Evolutionary conservation across 2,888 invertebrate species (phyloP), one percentile per base, ranked within the genome.

Genomic region (Cistogaster globosa): DNA sequence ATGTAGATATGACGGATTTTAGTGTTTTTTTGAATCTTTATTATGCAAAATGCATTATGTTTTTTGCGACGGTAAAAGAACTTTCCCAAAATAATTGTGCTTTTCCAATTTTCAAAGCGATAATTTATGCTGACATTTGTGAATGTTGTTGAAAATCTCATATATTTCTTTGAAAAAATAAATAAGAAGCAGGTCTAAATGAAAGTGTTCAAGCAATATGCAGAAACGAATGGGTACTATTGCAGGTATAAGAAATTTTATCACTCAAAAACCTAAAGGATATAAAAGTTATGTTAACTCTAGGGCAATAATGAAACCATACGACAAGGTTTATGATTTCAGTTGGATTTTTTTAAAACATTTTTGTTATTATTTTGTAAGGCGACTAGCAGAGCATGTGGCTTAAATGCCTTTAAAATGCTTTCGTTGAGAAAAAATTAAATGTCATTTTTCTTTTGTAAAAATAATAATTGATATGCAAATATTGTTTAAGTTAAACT

Each of bases 291-390:
- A 83, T 20, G 32, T 62, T 20, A 65, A 42, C 38, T 79, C 45
- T 26, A 71, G 42, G 57, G 51, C 48, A 38, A 58, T 65, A 65
- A 69, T 75, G 20, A 60, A 51, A 63, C 63, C 22, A 38, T 57
- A 53, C 72, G 58, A 75, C 69, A 69, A 75, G 74, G 75, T 83
- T 83, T 83, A 79, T 69, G 75, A 65, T 83, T 69, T 78, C 68
- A 63, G 55, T 74, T 36, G 53, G n/a, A 11, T 71, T 72, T 67
- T 20, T 65, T 14, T 0, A 58, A 48, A 48, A 11, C 32, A 20
- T 20, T 60, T 60, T 36, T 51, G 48, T 26, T 4, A 26, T 26
- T 4, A 26, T 26, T 26, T 26, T 26, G 26, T 26, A 26, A 26
- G 2, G 4, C 4, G 26, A 26, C 26, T 26, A 26, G 26, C 26